These are phyloP conservation scores for Tetropium fuscum DNA, from an alignment of 2,888 invertebrate species.

Conservation along the genomic window DNA sequence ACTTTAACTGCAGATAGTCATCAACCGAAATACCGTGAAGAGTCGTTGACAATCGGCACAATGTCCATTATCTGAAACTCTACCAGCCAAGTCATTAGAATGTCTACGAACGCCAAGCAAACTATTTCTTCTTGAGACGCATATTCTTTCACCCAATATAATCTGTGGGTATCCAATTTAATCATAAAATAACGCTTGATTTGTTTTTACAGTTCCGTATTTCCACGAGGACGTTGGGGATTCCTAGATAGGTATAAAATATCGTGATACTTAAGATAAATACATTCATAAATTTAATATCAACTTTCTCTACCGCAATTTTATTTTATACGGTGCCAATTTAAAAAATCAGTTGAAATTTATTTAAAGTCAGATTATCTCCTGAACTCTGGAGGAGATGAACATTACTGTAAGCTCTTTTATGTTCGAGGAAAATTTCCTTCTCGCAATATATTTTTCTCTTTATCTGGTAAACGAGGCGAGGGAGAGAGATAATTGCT, in stretches of 20 bases:
- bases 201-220: neutral
- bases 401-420: conserved; percentile 42
- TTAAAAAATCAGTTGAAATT: conserved; percentile 24
- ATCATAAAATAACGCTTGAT: conserved; percentile 1
- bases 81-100: too few relatives aligned
- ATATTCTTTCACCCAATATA: too few relatives aligned
- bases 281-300: neutral
- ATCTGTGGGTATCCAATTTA: neutral
- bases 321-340: conserved; percentile 19
- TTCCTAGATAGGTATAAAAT: neutral
- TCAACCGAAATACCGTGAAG: too few relatives aligned
- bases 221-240: too few relatives aligned
- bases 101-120: too few relatives aligned
- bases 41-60: too few relatives aligned
- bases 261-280: conserved; percentile 9
- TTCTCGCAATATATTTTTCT: conserved; percentile 34
- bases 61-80: too few relatives aligned
- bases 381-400: conserved; percentile 38
- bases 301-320: neutral
- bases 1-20: too few relatives aligned
- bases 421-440: conserved; percentile 33
- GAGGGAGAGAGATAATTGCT: conserved; percentile 42
- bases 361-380: conserved; percentile 38
- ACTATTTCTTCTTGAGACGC: too few relatives aligned
- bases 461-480: conserved; percentile 39